A percentile compares a stretch with the other conserved stretches of the same genome.
These are phyloP conservation scores for Caenorhabditis becei DNA, from an alignment of 2,888 invertebrate genomes.

Conservation along the genomic window DNA sequence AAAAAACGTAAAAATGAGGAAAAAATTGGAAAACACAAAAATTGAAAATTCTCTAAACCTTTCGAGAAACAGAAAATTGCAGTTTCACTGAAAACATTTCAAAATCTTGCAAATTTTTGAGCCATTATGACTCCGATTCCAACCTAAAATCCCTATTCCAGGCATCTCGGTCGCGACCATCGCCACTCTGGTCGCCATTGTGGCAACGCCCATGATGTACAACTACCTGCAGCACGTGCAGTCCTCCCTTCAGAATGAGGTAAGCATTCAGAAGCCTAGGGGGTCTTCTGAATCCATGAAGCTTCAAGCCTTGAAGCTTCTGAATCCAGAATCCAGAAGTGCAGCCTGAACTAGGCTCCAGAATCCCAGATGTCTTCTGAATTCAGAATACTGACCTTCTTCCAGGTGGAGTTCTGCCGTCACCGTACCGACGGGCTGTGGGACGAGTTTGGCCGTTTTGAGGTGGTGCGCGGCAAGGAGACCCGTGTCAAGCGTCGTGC, in stretches of 20 bases:
- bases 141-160: too few species aligned
- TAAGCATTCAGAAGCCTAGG: background rate
- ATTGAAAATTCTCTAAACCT: too few species aligned
- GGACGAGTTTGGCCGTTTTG: constrained; percentile 72
- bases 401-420: constrained; percentile 74
- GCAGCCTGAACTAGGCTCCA: too few species aligned
- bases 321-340: background rate
- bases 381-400: background rate
- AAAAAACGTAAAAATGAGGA: too few species aligned
- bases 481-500: constrained; percentile 57
- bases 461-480: constrained; percentile 54
- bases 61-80: too few species aligned
- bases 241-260: constrained; percentile 63
- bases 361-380: too few species aligned
- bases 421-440: constrained; percentile 74
- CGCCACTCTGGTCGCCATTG: constrained; percentile 59
- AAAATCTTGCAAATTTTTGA: too few species aligned
- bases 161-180: constrained; percentile 64
- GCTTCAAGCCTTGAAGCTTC: too few species aligned
- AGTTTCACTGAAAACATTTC: too few species aligned
- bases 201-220: constrained; percentile 64
- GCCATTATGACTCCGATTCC: too few species aligned
- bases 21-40: too few species aligned
- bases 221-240: constrained; percentile 65
- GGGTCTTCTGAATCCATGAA: background rate